Percentiles rank a stretch among this genome's conserved stretches.
These are phyloP conservation scores for Caenorhabditis sp. DNA, from an alignment of 2,888 invertebrate genomes.

Conservation along the genomic window DNA sequence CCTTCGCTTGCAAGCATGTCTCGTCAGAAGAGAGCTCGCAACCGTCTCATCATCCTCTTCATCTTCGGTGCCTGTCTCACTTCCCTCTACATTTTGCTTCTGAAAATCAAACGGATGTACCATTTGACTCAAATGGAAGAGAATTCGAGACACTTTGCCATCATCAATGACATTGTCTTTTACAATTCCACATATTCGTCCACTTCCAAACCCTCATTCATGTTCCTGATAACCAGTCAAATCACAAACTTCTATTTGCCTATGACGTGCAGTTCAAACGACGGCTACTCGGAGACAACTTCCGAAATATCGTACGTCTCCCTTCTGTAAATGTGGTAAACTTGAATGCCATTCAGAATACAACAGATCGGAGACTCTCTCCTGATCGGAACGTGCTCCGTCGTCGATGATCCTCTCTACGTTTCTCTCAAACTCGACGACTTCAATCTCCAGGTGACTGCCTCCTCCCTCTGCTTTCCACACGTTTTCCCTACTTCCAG, in stretches of 20 bases:
- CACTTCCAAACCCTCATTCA: conserved; percentile 26
- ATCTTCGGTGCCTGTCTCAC: conserved; percentile 43
- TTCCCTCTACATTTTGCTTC: conserved; percentile 47
- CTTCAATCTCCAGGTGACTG: conserved; percentile 40
- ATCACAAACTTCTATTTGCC: conserved; percentile 48
- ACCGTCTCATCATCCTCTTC: conserved; percentile 45
- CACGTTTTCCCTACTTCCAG: too few relatives aligned
- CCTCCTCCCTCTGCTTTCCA: not conserved
- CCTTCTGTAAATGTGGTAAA: not conserved
- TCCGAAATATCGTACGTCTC: conserved; percentile 33
- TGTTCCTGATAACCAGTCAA: conserved; percentile 49
- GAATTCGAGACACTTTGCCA: conserved; percentile 50
- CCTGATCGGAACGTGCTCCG: conserved; percentile 32
- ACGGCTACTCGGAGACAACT: conserved; percentile 36
- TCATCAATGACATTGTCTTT: conserved; percentile 45
- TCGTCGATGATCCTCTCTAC: conserved; percentile 49
- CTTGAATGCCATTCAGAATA: conserved; percentile 9
- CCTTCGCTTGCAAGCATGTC: conserved; percentile 21
- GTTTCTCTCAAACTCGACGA: conserved; percentile 44
- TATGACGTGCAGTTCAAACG: conserved; percentile 49
- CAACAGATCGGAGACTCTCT: conserved; percentile 47
- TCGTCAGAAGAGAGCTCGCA: conserved; percentile 41
- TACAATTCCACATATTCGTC: conserved; percentile 53
- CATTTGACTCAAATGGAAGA: conserved; percentile 51
- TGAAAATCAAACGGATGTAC: conserved; percentile 51